Base-by-base conservation (phyloP, 2,888 invertebrate species). In the Strigamia transsilvanica region DNA sequence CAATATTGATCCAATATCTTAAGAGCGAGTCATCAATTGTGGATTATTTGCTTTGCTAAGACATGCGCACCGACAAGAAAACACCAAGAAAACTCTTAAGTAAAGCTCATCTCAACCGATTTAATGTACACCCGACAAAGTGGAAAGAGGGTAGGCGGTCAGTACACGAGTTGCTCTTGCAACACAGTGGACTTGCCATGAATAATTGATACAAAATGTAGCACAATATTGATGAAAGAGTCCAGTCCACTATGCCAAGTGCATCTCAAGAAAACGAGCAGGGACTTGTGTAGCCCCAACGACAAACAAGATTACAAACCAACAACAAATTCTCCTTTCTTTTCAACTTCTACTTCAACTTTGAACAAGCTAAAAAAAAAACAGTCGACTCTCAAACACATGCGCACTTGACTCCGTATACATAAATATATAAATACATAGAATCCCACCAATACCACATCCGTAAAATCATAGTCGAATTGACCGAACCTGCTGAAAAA, bases 131-230 rank as follows among this genome's bases (percentile, higher is more conserved):
- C 46, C 46, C 46, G 46, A 46, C 46, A 46, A 46, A 46, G 46
- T 46, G 46, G 46, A 46, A 46, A 46, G 46, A 15, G 46, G 46
- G 46, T 15, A 46, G 46, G 15, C 46, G 46, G 46, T 46, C 46
- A 46, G 46, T 46, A 15, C 46, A 46, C 46, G 46, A 46, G 46
- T 46, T 46, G 46, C 46, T 46, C 46, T 41, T 15, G 46, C 46
- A 46, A 46, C 46, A 46, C 46, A 46, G 46, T 46, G 46, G 46
- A 46, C 46, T 46, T 46, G 46, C 46, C 46, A 46, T 46, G 46
- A 46, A 46, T 46, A 46, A 46, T 46, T 46, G 46, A 46, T 46
- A 46, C 46, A 46, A 46, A 46, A 46, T 46, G 46, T 46, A 46
- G 46, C 46, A 46, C 46, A 46, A 46, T 46, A 46, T 46, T 46